Evolutionary conservation across 2,888 invertebrate genomes (phyloP).

Genomic region (Lasioglossum pauxillum): DNA sequence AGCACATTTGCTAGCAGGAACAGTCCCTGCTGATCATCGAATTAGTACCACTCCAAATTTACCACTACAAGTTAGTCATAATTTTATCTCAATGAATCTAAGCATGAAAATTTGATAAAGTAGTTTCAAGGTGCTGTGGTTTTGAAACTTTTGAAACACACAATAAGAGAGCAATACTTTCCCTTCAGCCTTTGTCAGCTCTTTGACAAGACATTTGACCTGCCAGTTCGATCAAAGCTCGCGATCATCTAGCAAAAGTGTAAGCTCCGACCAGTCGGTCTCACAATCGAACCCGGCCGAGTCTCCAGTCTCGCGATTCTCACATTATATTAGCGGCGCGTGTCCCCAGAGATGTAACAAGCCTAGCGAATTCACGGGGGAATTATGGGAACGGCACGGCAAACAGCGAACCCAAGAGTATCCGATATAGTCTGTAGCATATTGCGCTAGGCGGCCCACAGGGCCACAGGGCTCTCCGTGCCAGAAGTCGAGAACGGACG

Average conservation of each 20-base stretch:
- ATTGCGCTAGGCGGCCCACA: slow-evolving; percentile 75
- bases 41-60: too few relatives aligned
- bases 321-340: slow-evolving; percentile 80
- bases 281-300: slow-evolving; percentile 1
- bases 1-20: too few relatives aligned
- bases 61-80: too few relatives aligned
- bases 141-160: neutral
- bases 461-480: slow-evolving; percentile 78
- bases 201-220: neutral
- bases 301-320: slow-evolving; percentile 75
- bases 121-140: too few relatives aligned
- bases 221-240: neutral
- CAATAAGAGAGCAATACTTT: neutral
- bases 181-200: neutral
- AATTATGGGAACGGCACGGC: slow-evolving; percentile 81
- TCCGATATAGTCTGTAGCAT: slow-evolving; percentile 80
- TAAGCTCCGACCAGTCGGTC: neutral
- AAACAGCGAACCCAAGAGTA: slow-evolving; percentile 79
- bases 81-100: too few relatives aligned
- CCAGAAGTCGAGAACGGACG: slow-evolving; percentile 75
- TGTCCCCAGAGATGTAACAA: slow-evolving; percentile 77
- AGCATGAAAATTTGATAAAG: too few relatives aligned
- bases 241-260: neutral
- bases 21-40: too few relatives aligned
- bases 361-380: slow-evolving; percentile 77